phyloP scores from a whole-genome alignment of 1,140 invertebrate species.

The Megalonaias nervosa region DNA sequence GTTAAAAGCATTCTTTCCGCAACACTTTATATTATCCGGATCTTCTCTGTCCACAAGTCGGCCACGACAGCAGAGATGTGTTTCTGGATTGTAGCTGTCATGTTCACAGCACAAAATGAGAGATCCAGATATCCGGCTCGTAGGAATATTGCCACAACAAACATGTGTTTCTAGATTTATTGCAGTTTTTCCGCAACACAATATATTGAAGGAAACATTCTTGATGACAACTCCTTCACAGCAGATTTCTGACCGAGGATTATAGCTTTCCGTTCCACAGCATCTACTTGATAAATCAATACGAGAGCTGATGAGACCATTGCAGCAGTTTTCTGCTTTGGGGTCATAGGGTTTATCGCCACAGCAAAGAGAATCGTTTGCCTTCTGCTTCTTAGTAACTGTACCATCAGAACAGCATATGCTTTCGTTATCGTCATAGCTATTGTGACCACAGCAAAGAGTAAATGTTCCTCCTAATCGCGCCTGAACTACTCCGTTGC shows the following conservation, averaged over 20 bases:
- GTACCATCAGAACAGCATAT: slow-evolving; percentile 15
- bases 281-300: background rate
- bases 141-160: slow-evolving; percentile 4
- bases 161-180: slow-evolving; percentile 5
- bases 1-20: slow-evolving; percentile 5
- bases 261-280: slow-evolving; percentile 12
- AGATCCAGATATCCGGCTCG: background rate
- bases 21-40: slow-evolving; percentile 9
- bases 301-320: no score
- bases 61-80: slow-evolving; percentile 1
- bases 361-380: slow-evolving; percentile 15
- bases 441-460: slow-evolving; percentile 20
- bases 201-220: background rate
- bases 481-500: slow-evolving; percentile 16
- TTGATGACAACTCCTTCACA: slow-evolving; percentile 5
- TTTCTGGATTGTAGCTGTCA: background rate
- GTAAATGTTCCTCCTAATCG: slow-evolving; percentile 1
- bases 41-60: slow-evolving; percentile 3
- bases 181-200: slow-evolving; percentile 20
- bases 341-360: background rate
- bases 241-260: background rate
- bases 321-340: no score
- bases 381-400: background rate
- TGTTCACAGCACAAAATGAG: slow-evolving; percentile 11
- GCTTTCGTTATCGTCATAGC: slow-evolving; percentile 17